Evolutionary conservation across 2,888 invertebrate species (phyloP), one percentile per base, ranked within the genome.

Genomic region (Temnothorax ravouxi): DNA sequence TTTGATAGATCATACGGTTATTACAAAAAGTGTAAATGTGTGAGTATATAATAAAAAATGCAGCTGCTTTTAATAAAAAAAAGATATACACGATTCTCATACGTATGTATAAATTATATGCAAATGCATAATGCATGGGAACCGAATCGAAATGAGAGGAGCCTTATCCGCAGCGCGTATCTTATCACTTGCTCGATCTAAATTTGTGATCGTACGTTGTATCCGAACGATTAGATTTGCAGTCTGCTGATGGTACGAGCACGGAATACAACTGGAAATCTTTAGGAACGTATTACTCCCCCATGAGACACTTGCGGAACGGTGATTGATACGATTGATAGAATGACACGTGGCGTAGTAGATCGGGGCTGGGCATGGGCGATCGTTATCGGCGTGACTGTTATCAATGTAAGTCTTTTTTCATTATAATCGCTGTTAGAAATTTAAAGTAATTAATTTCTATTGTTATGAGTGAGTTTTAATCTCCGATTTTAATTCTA

Each of bases 321-420:
- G 13, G 13, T 52, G 44, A 67, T 84, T 25, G n/a, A 66, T 44
- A 72, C 6, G 18, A 62, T 52, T 54, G 71, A 87, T 64, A 83
- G 52, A 18, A 90, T 84, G 88, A 59, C 85, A 80, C 84, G 72
- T 50, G 76, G 21, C 1, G 52, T 76, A n/a, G 13, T 95, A 2
- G 96, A 96, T 87, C 95, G 95, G 44, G 96, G 96, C 44, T 96
- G 95, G 93, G 96, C 95, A 38, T 96, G 95, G 95, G 90, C 95
- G 54, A 93, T 96, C 56, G 94, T 95, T 47, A 86, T 93, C 15
- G 95, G 95, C 18, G 94, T 94, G 64, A 93, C 95, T 47, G 88
- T 95, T 75, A 90, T 90, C 41, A 90, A 90, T 21, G 90, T 90
- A 52, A 90, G 90, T 25, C 9, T n/a, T 3, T 44, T n/a, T 50